phyloP scores from a whole-genome alignment of 30 jellyfish, hydroid and myxozoan genomes.

The Hydractinia echinata region DNA sequence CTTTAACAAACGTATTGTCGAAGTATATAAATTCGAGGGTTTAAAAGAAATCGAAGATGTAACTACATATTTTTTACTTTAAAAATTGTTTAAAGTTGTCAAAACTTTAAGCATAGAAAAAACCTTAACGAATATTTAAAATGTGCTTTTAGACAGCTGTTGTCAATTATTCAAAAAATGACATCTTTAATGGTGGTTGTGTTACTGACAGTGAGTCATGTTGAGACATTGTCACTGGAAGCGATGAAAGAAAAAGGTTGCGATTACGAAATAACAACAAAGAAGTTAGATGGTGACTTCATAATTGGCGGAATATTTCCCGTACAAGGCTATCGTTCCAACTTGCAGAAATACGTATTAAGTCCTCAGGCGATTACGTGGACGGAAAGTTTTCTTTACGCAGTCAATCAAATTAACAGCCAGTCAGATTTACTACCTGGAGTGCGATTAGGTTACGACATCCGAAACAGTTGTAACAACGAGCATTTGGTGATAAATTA shows the following conservation, averaged over 20 bases:
- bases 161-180: too few relatives aligned
- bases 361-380: slow-evolving; percentile 60
- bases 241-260: slow-evolving; percentile 26
- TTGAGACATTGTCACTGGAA: not conserved
- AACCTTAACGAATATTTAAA: too few relatives aligned
- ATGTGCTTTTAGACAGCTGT: too few relatives aligned
- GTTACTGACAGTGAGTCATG: slow-evolving; percentile 9
- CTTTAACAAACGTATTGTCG: too few relatives aligned
- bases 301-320: slow-evolving; percentile 75
- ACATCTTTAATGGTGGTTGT: not conserved
- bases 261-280: slow-evolving; percentile 24
- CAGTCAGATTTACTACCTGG: slow-evolving; percentile 45
- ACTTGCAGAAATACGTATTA: slow-evolving; percentile 26
- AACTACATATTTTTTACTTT: too few relatives aligned
- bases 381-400: slow-evolving; percentile 62
- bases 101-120: too few relatives aligned
- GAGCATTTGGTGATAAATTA: slow-evolving; percentile 46
- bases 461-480: slow-evolving; percentile 69
- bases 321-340: slow-evolving; percentile 39
- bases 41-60: too few relatives aligned
- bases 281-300: slow-evolving; percentile 47
- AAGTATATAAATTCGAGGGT: too few relatives aligned
- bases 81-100: too few relatives aligned
- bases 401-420: slow-evolving; percentile 40
- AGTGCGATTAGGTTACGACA: slow-evolving; percentile 59